Conservation (phyloP, 2,888 invertebrate species). For the Chymomyza amoena region DNA sequence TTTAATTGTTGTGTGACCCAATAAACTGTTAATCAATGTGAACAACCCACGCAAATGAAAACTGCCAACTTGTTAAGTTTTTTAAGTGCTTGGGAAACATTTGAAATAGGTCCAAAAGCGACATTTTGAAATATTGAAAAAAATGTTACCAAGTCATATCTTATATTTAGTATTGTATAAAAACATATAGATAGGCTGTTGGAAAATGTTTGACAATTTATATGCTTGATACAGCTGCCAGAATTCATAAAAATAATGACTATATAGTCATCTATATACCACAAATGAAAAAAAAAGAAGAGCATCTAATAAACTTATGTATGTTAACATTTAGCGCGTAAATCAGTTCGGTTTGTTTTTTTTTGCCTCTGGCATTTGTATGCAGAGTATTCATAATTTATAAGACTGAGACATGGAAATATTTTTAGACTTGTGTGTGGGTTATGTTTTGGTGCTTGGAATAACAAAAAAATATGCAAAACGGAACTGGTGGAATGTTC, state of each 20-base stretch:
- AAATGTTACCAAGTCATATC: background rate
- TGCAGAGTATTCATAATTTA: constrained; percentile 40
- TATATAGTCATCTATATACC: background rate
- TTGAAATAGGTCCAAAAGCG: constrained; percentile 11
- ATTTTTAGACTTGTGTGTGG: constrained; percentile 39
- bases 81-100: constrained; percentile 9
- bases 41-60: constrained; percentile 8
- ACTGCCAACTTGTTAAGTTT: background rate
- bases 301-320: constrained; percentile 27
- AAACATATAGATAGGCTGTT: background rate
- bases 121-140: background rate
- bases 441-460: background rate
- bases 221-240: constrained; percentile 58
- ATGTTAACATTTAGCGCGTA: constrained; percentile 24
- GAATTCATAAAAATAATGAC: constrained; percentile 6
- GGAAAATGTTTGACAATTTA: constrained; percentile 47
- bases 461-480: background rate
- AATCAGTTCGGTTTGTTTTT: constrained; percentile 54
- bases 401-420: constrained; percentile 51
- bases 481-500: background rate
- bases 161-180: constrained; percentile 5
- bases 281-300: constrained; percentile 7
- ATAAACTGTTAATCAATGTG: constrained; percentile 17
- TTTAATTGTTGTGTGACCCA: constrained; percentile 14
- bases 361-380: constrained; percentile 23